A percentile compares a stretch with the other conserved stretches of the same genome.
Evolutionary conservation across 2,888 invertebrate species (phyloP).

Genomic region (Dolichopus griseipennis): DNA sequence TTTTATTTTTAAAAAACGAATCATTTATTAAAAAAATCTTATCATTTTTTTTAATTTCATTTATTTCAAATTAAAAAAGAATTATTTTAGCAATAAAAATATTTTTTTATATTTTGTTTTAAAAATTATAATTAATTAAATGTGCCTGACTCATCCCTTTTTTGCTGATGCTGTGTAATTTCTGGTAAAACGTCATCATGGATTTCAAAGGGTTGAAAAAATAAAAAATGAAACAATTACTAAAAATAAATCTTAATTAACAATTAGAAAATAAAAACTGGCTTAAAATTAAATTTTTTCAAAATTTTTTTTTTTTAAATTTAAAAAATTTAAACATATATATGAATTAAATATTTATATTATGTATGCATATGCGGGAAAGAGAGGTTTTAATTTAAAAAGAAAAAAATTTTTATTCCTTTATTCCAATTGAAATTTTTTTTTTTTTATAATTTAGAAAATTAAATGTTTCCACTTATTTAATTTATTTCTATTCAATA

Average conservation of each 20-base stretch:
- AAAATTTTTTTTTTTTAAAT: not conserved
- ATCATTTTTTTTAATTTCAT: conserved; percentile 15
- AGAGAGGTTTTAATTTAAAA: conserved; percentile 1
- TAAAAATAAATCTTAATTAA: too few species aligned
- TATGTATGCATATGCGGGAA: not conserved
- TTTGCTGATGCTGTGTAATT: conserved; percentile 18
- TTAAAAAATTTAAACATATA: not conserved
- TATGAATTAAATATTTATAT: not conserved
- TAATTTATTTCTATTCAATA: not conserved
- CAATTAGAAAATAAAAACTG: too few species aligned
- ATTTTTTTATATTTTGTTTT: not conserved
- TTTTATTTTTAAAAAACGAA: conserved; percentile 23
- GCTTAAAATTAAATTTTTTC: too few species aligned
- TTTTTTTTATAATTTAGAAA: not conserved
- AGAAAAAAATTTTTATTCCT: not conserved
- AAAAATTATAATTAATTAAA: not conserved
- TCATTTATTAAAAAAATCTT: not conserved
- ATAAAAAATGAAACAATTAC: not conserved
- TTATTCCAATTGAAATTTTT: not conserved
- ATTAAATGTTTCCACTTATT: not conserved
- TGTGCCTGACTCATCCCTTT: conserved; percentile 24
- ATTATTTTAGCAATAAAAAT: conserved; percentile 15
- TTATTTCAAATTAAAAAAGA: conserved; percentile 12
- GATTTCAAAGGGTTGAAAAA: conserved; percentile 1
- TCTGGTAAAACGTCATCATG: conserved; percentile 10